Base-by-base conservation (phyloP, 37 sponge, comb jelly and placozoan species). In the Mnemiopsis leidyi region DNA sequence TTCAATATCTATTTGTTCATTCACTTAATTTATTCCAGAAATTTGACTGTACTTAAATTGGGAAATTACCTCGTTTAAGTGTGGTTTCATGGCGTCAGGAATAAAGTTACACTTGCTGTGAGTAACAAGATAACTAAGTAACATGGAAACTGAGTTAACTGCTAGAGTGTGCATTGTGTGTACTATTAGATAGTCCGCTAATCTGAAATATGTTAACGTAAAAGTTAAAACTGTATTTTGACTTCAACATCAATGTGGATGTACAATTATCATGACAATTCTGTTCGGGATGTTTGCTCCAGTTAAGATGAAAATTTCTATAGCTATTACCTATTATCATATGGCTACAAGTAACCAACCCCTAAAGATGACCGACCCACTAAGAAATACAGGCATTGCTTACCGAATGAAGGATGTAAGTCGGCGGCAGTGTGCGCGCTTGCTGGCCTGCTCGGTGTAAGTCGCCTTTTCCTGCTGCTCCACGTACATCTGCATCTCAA, bases 401-500 rank as follows among this genome's bases (percentile, higher is more conserved):
- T 28, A 85, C 90, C 90, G 33, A 37, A 85, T 85, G 26, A 85
- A 85, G 5, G 90, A 85, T 23, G 90, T 85, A 20, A 98, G 94
- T 93, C 96, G 88, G 77, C 96, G 97, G 68, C 97, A 97, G 92
- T 96, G 95, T 0, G 94, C 93, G 32, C 99, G 95, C 93, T 98
- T 98, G 88, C 67, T 93, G 23, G 99, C 99, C 77, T 98, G 99
- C 92, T 94, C 94, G 0, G 99, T 98, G 95, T 97, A 98, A 9
- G 95, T 95, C 83, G 94, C 94, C 93, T 94, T 96, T 92, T 98
- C 97, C 92, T 94, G 94, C 76, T 92, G 77, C 40, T 97, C 97
- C 28, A 85, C 90, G n/a, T 85, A 85, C 90, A 85, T 85, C 90
- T 85, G 90, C 90, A 85, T 85, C 30, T 85, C 90, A 21, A 40